Evolutionary conservation across 2,888 invertebrate genomes (phyloP), one percentile per base, ranked within the genome.

Genomic region (Podabrus alpinus): DNA sequence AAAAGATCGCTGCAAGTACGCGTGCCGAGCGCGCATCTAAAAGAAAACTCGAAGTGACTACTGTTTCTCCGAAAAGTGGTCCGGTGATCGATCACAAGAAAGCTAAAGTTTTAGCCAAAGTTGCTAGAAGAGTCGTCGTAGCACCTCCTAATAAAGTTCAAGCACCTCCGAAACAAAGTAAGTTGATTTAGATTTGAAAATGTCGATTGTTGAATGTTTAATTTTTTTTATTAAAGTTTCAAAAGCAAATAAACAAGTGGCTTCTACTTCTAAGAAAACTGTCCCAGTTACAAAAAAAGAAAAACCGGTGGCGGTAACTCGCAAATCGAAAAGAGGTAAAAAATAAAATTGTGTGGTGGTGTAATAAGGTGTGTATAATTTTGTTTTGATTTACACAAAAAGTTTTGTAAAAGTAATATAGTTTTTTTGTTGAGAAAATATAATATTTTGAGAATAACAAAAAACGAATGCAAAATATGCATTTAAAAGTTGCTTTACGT

Each of bases 21-120:
- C 81, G 85, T 67, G 82, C 84, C 3, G 84, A 85, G 69, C 80
- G 86, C 70, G 85, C 83, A 9, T 84, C 84, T 68, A 83, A 83
- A 76, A 75, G 83, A 60, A 76, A 77, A 21, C 29, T 11, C 4
- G 80, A 75, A 77, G 77, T 68, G 68, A 67, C 72, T 9, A 76
- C 74, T 13, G 73, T 21, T 68, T 21, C 78, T 19, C 74, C 75
- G 15, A 83, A 83, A 74, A 80, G 79, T 16, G 82, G 82, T 81
- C 85, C 86, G 0, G 83, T 86, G n/a, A 84, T 88, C 59, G 88
- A 88, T 79, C 85, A 84, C 73, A 88, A 88, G 68, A 88, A 88
- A 79, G 87, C 88, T 11, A 85, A 85, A 74, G 86, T 86, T 15
- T 79, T 87, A 73, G 87, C 87, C 3, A 87, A 87, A 82, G 85